Evolutionary conservation across 1,140 invertebrate genomes (phyloP), one percentile per base, ranked within the genome.

Genomic region (Heterodera schachtii): DNA sequence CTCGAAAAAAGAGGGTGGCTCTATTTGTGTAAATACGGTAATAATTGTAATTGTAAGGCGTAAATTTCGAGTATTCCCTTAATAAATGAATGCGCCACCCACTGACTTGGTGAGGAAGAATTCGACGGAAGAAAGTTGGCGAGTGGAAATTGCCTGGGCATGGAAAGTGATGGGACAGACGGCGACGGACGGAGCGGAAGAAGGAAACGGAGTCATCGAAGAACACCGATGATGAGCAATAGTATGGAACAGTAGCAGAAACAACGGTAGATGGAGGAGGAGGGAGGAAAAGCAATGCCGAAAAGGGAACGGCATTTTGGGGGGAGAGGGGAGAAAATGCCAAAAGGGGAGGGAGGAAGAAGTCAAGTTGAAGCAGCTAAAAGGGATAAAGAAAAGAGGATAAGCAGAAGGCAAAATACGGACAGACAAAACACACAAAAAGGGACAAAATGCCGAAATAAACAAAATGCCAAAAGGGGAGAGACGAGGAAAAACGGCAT

Each of bases 141-240:
- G 60, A n/a, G 70, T 21, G n/a, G 79, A 80, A 19, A 80, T 80
- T 13, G 79, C 79, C n/a, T 80, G 77, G n/a, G 79, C 79, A 78
- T 52, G 60, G 47, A 80, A 80, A 41, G 71, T 46, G 2, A 76
- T 46, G 52, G 69, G 43, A 66, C 78, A 80, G n/a, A 44, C 73
- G n/a, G 21, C 31, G 41, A 69, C 31, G 21, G 44, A 31, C 69
- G 9, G 21, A 71, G 44, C 6, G 21, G 69, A 31, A 1, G 21
- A 71, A 1, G 69, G 5, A 16, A 31, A 8, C 11, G 69, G 3
- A 13, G 69, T 31, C 7, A 11, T 71, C 57, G 57, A 52, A 13
- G 9, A 16, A 16, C 16, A 16, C 13, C 7, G 57, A n/a, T 3
- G 75, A 80, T 79, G 31, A 41, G 31, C 31, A 31, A 21, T 19